These are phyloP conservation scores for Mastacembelus armatus DNA, from an alignment of 2,797 vertebrate genomes.

Conservation along the genomic window DNA sequence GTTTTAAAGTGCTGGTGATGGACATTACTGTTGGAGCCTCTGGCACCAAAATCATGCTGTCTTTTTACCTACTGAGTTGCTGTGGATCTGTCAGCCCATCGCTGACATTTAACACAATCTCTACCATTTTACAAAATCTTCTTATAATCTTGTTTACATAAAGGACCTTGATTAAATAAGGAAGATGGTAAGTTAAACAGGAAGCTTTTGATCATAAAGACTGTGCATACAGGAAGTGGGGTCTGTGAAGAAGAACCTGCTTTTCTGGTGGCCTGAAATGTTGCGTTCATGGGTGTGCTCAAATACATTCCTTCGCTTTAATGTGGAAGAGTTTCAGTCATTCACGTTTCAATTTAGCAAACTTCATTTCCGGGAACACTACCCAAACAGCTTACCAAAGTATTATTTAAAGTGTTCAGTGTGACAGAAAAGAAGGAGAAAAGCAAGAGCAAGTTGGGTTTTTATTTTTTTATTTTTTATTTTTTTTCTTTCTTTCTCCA, in stretches of 20 bases:
- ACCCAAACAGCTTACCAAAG: conserved; percentile 4
- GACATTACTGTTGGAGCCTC: background rate
- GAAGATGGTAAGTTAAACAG: conserved; percentile 60
- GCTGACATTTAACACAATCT: background rate
- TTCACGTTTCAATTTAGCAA: background rate
- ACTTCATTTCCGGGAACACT: background rate
- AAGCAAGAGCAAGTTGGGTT: too few relatives aligned
- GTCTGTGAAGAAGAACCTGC: conserved; percentile 48
- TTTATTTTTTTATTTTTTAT: too few relatives aligned
- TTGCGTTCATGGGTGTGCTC: background rate
- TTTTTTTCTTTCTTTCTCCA: background rate
- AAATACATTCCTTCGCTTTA: background rate
- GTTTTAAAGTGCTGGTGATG: conserved; percentile 34
- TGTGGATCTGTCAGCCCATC: background rate
- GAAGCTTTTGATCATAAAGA: conserved; percentile 53
- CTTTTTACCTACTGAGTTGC: conserved; percentile 22
- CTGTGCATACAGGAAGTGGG: conserved; percentile 39
- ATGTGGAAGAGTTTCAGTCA: background rate
- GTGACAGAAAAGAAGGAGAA: background rate
- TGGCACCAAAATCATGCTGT: conserved; percentile 3
- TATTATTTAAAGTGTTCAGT: background rate
- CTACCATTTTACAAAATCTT: background rate
- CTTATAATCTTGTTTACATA: conserved; percentile 21
- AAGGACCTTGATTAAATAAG: conserved; percentile 23
- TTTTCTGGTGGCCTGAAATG: conserved; percentile 33